Evolutionary conservation across 2,888 invertebrate species (phyloP).

Genomic region (Tromatobia lineatoria): DNA sequence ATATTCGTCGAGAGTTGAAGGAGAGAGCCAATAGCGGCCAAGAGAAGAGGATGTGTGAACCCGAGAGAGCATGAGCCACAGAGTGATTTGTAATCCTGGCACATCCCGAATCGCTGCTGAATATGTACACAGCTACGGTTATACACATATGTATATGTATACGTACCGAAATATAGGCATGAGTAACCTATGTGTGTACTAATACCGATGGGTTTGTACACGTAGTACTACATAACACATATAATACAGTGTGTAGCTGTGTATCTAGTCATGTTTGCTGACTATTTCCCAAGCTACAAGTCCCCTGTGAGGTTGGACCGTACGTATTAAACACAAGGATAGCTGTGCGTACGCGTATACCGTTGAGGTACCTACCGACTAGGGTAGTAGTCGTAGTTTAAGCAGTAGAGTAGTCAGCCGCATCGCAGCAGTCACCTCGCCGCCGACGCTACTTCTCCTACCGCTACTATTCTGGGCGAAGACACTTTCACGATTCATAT

Average conservation of each 20-base stretch:
- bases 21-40: not conserved
- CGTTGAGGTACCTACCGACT: not conserved
- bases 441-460: slow-evolving; percentile 24
- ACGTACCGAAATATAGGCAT: not conserved
- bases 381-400: slow-evolving; percentile 41
- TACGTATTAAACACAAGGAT: slow-evolving; percentile 64
- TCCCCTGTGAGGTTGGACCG: slow-evolving; percentile 61
- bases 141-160: slow-evolving; percentile 18
- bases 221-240: slow-evolving; percentile 22
- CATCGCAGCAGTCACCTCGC: slow-evolving; percentile 49
- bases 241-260: slow-evolving; percentile 39
- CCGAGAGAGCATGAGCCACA: slow-evolving; percentile 45
- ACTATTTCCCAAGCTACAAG: slow-evolving; percentile 56
- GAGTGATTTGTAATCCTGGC: slow-evolving; percentile 64
- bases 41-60: slow-evolving; percentile 25
- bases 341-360: not conserved
- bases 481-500: slow-evolving; percentile 61
- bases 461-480: slow-evolving; percentile 29
- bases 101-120: slow-evolving; percentile 55
- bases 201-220: slow-evolving; percentile 49
- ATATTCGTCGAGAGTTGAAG: slow-evolving; percentile 6
- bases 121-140: slow-evolving; percentile 43
- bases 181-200: slow-evolving; percentile 6
- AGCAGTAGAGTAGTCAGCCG: slow-evolving; percentile 55
- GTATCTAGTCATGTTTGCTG: slow-evolving; percentile 46